These are phyloP conservation scores for Macrotus californicus DNA, from an alignment of 2,113 vertebrate species.

Conservation along the genomic window DNA sequence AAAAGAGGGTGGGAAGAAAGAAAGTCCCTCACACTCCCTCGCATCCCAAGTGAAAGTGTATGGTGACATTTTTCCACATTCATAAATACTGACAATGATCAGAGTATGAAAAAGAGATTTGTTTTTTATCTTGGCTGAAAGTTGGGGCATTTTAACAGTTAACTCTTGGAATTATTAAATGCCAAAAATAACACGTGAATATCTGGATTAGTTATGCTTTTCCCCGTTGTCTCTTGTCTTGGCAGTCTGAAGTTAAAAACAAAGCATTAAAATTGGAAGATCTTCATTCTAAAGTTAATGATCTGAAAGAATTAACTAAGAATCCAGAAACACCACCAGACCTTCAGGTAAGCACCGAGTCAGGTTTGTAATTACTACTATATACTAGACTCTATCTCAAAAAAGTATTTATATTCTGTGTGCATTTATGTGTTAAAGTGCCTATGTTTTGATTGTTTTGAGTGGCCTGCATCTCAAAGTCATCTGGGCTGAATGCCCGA, in stretches of 20 bases:
- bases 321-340: conserved; percentile 87
- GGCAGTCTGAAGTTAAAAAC: conserved; percentile 87
- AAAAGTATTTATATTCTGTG: not conserved
- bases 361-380: not conserved
- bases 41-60: conserved; percentile 14
- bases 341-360: conserved; percentile 87
- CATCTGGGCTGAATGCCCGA: not conserved
- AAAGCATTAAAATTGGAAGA: conserved; percentile 86
- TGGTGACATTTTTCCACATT: conserved; percentile 16
- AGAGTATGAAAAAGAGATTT: not conserved
- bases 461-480: not conserved
- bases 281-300: conserved; percentile 86
- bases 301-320: conserved; percentile 86
- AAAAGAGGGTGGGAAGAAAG: conserved; percentile 42
- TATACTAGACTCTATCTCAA: not conserved
- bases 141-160: not conserved
- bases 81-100: conserved; percentile 13
- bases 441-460: not conserved
- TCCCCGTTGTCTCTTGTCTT: conserved; percentile 14
- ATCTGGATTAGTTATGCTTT: not conserved
- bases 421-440: not conserved
- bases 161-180: not conserved
- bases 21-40: not conserved
- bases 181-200: not conserved
- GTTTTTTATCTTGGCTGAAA: conserved; percentile 14